Conservation (phyloP, 2,113 vertebrate genomes). For the Reinhardtius hippoglossoides region DNA sequence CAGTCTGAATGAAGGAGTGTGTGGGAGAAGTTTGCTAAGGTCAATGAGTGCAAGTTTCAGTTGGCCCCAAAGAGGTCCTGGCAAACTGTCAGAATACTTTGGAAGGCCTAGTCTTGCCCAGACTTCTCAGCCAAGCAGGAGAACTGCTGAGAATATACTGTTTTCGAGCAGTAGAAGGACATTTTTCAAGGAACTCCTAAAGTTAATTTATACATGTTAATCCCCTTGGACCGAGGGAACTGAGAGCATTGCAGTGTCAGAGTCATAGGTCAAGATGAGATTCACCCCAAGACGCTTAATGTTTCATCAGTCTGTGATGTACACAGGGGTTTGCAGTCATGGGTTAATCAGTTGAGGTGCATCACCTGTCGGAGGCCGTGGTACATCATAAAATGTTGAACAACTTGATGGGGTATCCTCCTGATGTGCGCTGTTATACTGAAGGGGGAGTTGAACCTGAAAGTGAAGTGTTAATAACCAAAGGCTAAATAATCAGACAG, state of each 20-base stretch:
- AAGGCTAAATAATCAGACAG: neutral
- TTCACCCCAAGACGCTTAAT: neutral
- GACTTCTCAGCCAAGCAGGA: neutral
- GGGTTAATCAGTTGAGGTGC: neutral
- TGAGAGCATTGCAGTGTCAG: neutral
- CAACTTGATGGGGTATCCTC: neutral
- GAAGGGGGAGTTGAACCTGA: neutral
- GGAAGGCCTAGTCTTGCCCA: neutral
- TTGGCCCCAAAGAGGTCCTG: neutral
- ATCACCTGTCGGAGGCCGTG: neutral
- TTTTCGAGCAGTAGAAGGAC: too few species aligned
- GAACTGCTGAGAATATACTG: neutral
- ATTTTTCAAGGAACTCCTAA: too few species aligned
- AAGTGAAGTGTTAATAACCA: neutral
- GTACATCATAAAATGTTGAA: neutral
- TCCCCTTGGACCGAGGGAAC: neutral
- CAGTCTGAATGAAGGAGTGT: neutral
- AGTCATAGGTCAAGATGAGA: neutral
- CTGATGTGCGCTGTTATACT: neutral
- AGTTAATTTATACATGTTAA: neutral
- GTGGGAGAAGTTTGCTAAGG: too few species aligned
- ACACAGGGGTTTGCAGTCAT: neutral
- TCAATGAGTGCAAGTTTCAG: too few species aligned
- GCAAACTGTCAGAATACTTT: constrained; percentile 1
- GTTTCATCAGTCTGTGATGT: neutral